phyloP scores from a whole-genome alignment of 2,113 vertebrate species.

The Dromaius novaehollandiae region DNA sequence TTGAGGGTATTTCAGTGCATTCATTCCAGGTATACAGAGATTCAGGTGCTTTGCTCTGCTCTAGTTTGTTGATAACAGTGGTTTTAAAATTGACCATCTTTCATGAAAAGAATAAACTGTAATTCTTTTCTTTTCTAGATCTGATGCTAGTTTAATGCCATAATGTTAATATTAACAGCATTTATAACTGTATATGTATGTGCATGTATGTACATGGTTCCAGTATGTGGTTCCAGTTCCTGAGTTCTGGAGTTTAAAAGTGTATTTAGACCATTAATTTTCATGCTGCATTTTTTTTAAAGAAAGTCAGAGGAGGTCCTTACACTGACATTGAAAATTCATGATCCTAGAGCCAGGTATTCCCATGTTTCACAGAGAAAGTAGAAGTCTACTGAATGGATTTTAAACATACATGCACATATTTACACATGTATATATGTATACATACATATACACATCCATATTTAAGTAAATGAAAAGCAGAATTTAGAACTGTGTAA shows the following conservation, averaged over 20 bases:
- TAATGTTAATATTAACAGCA: not conserved
- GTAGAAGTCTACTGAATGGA: conserved; percentile 75
- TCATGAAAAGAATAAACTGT: not conserved
- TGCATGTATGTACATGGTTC: not conserved
- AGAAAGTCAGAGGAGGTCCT: conserved; percentile 76
- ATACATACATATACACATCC: too few species aligned
- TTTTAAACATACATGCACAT: conserved; percentile 55
- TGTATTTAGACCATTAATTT: conserved; percentile 78
- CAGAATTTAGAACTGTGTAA: not conserved
- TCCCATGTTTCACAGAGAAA: conserved; percentile 68
- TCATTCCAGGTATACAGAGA: not conserved
- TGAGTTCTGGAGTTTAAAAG: conserved; percentile 82
- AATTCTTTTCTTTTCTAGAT: not conserved
- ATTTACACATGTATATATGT: too few species aligned
- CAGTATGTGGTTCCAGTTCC: conserved; percentile 81
- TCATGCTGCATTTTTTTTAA: conserved; percentile 77
- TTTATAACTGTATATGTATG: not conserved
- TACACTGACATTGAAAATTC: conserved; percentile 73
- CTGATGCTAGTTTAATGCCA: not conserved
- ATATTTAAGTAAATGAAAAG: not conserved
- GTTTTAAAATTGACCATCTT: not conserved
- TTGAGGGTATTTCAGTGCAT: not conserved
- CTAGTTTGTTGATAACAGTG: not conserved
- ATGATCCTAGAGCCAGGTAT: conserved; percentile 73
- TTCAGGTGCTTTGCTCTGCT: not conserved